A percentile compares a stretch with the other conserved stretches of the same genome.
phyloP scores from a whole-genome alignment of 2,113 vertebrate species.

The Pedetes capensis region DNA sequence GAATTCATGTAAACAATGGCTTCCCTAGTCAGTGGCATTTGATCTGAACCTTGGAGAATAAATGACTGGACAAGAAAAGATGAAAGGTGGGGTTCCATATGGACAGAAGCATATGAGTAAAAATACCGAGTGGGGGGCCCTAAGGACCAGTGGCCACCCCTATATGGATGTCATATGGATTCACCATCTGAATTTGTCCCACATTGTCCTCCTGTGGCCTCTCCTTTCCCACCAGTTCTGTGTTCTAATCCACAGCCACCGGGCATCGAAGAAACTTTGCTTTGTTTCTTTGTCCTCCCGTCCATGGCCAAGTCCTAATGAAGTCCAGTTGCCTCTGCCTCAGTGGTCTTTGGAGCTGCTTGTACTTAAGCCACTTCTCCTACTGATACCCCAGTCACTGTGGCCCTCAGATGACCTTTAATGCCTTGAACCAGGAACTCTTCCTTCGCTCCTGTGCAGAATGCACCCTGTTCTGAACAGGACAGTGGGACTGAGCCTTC shows the following conservation, averaged over 20 bases:
- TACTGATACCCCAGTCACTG: accelerated
- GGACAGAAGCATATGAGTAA: not conserved
- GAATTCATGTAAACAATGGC: not conserved
- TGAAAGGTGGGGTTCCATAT: not conserved
- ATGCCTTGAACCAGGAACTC: not conserved
- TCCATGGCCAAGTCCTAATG: not conserved
- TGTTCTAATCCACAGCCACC: not conserved
- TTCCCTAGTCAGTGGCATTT: not conserved
- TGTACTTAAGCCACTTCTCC: not conserved
- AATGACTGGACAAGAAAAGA: not conserved
- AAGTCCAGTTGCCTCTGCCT: accelerated
- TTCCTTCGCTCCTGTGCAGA: not conserved
- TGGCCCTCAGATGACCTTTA: not conserved
- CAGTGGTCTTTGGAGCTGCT: no score
- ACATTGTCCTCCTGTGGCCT: not conserved
- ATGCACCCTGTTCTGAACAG: not conserved
- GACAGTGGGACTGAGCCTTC: not conserved
- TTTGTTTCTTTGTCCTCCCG: not conserved
- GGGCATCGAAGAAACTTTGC: not conserved
- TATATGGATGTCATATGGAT: not conserved
- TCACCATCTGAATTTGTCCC: not conserved
- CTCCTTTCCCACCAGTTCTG: not conserved
- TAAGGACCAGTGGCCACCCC: accelerated
- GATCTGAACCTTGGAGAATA: not conserved
- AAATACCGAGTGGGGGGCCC: accelerated